A percentile compares a stretch with the other conserved stretches of the same genome.
phyloP scores from a whole-genome alignment of 2,888 invertebrate species.

The Eupithecia abbreviata region DNA sequence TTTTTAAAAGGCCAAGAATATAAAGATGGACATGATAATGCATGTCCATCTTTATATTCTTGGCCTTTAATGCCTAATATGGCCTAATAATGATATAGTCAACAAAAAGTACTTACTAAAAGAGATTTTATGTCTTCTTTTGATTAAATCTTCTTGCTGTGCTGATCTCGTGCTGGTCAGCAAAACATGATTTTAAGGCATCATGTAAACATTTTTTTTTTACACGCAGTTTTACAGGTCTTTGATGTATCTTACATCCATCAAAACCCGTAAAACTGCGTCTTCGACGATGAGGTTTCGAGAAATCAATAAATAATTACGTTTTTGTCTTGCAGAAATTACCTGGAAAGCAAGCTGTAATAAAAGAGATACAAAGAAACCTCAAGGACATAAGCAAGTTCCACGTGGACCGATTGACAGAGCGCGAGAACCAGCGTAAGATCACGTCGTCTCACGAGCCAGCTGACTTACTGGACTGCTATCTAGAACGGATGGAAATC shows the following conservation, averaged over 20 bases:
- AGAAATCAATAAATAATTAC: neutral
- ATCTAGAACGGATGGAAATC: constrained; percentile 51
- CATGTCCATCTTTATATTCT: too few species aligned
- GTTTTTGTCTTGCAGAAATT: constrained; percentile 45
- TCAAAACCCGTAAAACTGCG: too few species aligned
- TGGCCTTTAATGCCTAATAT: too few species aligned
- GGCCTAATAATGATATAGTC: too few species aligned
- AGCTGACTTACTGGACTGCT: constrained; percentile 57
- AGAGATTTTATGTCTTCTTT: too few species aligned
- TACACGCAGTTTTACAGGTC: too few species aligned
- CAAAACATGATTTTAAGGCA: neutral
- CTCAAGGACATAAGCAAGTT: constrained; percentile 54
- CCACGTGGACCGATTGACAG: constrained; percentile 48
- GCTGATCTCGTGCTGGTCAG: neutral
- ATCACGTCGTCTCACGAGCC: constrained; percentile 42
- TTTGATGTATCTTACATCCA: too few species aligned
- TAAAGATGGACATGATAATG: too few species aligned
- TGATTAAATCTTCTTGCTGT: too few species aligned
- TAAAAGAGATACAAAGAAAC: constrained; percentile 79
- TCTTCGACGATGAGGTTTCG: too few species aligned
- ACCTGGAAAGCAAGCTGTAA: constrained; percentile 56
- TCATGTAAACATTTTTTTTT: neutral
- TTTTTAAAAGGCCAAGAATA: neutral
- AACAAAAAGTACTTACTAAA: too few species aligned
- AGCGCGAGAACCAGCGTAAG: constrained; percentile 44